Evolutionary conservation across 2,113 vertebrate species (phyloP), one percentile per base, ranked within the genome.

Genomic region (Albula glossodonta): DNA sequence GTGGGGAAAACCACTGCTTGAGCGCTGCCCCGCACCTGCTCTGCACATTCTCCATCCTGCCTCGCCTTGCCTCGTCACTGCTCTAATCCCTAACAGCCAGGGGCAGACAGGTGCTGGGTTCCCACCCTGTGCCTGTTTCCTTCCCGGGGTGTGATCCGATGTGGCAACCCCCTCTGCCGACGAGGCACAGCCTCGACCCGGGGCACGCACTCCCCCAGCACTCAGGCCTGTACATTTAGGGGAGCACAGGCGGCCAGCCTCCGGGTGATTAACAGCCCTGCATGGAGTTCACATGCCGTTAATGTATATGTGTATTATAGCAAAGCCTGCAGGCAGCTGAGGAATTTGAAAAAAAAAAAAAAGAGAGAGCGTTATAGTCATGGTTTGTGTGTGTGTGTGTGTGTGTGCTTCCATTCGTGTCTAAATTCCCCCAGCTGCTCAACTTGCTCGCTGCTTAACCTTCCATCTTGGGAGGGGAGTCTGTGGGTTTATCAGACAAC

Each of bases 401-500:
- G 79, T 31, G n/a, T 25, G 1, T 78, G 83, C 22, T 6, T 78
- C 22, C 15, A n/a, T 66, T 49, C 53, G 50, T 12, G 77, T 66
- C 25, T 5, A 56, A 84, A 51, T 53, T 56, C 78, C 83, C 25
- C 9, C 51, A 56, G 31, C 70, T 41, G 31, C 31, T 41, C 31
- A 41, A 41, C 31, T 41, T 41, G 31, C 31, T 41, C 31, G 79
- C 31, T n/a, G 22, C 22, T 52, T 51, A 60, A 85, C 48, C 31
- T 56, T 51, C 53, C 48, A 50, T 50, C 41, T 22, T 49, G 22
- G 60, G 81, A 82, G 81, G 8, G 15, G 17, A 78, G 51, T 49
- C 51, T 84, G 70, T 51, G 56, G 22, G 53, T 63, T 80, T 85
- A 81, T 80, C 84, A 15, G 78, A 25, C 78, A 49, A 48, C 7